Evolutionary conservation across 2,888 invertebrate species (phyloP).

Genomic region (Pyralis farinalis): DNA sequence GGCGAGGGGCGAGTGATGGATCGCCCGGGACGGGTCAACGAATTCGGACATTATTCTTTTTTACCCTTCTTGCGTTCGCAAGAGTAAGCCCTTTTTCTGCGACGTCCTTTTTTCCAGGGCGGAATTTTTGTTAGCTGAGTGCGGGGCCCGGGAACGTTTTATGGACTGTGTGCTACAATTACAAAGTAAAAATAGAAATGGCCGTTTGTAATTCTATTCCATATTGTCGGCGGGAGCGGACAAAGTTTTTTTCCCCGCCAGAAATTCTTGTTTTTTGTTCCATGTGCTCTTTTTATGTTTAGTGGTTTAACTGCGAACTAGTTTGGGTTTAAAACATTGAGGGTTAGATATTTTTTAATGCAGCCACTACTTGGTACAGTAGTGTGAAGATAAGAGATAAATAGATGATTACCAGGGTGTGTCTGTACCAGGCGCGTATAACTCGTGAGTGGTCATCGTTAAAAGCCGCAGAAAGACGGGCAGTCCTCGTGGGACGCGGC

Average conservation of each 20-base stretch:
- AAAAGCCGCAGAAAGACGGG: slow-evolving; percentile 45
- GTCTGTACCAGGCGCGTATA: slow-evolving; percentile 42
- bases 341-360: slow-evolving; percentile 12
- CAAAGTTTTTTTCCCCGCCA: slow-evolving; percentile 32
- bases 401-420: slow-evolving; percentile 29
- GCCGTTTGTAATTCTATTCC: slow-evolving; percentile 66
- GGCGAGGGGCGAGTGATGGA: slow-evolving; percentile 77
- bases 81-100: slow-evolving; percentile 79
- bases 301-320: slow-evolving; percentile 1
- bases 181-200: slow-evolving; percentile 78
- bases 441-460: slow-evolving; percentile 50
- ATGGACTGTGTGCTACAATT: slow-evolving; percentile 75
- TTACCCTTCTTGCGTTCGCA: slow-evolving; percentile 81
- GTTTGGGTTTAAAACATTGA: background rate
- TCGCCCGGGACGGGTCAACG: slow-evolving; percentile 81
- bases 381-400: no score
- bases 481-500: slow-evolving; percentile 28
- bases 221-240: slow-evolving; percentile 45
- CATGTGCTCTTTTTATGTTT: slow-evolving; percentile 15
- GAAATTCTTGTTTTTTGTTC: slow-evolving; percentile 26
- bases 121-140: slow-evolving; percentile 65
- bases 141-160: slow-evolving; percentile 58
- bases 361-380: slow-evolving; percentile 25
- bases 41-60: slow-evolving; percentile 82
- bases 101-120: slow-evolving; percentile 69